Evolutionary conservation across 2,797 vertebrate species (phyloP), one percentile per base, ranked within the genome.

Genomic region (Sphenopsis melanotis): DNA sequence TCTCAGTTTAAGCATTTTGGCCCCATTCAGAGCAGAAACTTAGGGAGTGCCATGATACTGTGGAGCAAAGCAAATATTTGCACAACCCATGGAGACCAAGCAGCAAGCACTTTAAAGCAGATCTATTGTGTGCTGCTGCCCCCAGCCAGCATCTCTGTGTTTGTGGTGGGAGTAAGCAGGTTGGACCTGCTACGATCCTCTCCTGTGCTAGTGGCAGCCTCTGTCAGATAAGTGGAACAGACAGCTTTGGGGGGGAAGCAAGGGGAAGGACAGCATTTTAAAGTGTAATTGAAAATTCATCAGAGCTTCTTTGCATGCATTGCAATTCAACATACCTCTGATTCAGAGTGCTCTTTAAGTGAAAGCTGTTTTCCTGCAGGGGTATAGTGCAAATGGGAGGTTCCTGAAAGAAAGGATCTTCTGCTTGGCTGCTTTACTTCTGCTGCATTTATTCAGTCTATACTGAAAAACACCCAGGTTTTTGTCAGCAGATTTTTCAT

Each of bases 41-140:
- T 42, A 64, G 49, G 83, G 90, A 90, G 93, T 87, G 90, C 52
- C 49, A 0, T 44, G 88, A 84, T 79, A 93, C 83, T 57, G 30
- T 4, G 3, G n/a, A 89, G 56, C 53, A 90, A 92, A 85, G 74
- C 56, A 93, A 97, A 93, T 94, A 96, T 95, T 97, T 97, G 92
- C 60, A 85, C 68, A 95, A 85, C 23, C 42, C 42, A 13, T 64
- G 30, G 49, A 89, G 66, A 87, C 56, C 66, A 46, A 46, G 55
- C 24, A 94, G 74, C 29, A 56, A 13, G 24, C 44, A 63, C 37
- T 83, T 81, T 57, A 74, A 86, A 90, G 41, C 47, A 84, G 50
- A 83, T 4, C 44, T 84, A 84, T 71, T 95, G 83, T 84, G 59
- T 80, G 78, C 68, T 83, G 81, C 64, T 2, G 22, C 75, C 90